Conservation (phyloP, 64 coral and sea anemone genomes). For the Stylophora pistillata region DNA sequence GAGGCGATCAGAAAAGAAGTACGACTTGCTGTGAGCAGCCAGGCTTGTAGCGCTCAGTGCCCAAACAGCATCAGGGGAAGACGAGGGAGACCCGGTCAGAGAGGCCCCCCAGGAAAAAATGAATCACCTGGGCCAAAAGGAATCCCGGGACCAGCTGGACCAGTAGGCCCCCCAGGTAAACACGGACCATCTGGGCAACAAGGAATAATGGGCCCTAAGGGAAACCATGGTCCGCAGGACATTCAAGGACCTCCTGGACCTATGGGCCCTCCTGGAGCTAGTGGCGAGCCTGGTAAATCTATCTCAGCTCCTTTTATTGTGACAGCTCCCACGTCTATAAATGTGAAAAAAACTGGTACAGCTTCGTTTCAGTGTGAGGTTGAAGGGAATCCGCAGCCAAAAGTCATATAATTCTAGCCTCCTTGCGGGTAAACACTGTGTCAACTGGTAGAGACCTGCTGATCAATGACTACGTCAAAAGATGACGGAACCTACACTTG, state of each 20-base stretch:
- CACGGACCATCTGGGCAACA: slow-evolving; percentile 6
- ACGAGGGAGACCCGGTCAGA: slow-evolving; percentile 27
- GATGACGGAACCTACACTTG: slow-evolving; percentile 44
- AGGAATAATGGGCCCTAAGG: slow-evolving; percentile 35
- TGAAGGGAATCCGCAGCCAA: slow-evolving; percentile 47
- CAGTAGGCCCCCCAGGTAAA: slow-evolving; percentile 26
- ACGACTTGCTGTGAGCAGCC: background rate
- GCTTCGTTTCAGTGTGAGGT: slow-evolving; percentile 58
- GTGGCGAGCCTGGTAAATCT: slow-evolving; percentile 41
- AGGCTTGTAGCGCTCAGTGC: slow-evolving; percentile 29
- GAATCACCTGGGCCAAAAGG: slow-evolving; percentile 31
- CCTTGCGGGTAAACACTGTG: background rate
- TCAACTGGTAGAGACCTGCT: slow-evolving; percentile 5
- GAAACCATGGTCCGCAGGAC: slow-evolving; percentile 23
- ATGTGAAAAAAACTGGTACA: slow-evolving; percentile 31
- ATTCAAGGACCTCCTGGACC: slow-evolving; percentile 51
- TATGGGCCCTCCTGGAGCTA: slow-evolving; percentile 35
- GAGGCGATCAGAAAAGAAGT: slow-evolving; percentile 8
- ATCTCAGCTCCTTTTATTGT: slow-evolving; percentile 53
- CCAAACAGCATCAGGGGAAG: slow-evolving; percentile 44
- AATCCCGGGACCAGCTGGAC: too few species aligned
- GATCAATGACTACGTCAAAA: background rate
- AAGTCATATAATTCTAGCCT: slow-evolving; percentile 34
- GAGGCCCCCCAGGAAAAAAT: slow-evolving; percentile 17
- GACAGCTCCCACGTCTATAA: slow-evolving; percentile 34